Conservation (phyloP, 2,113 vertebrate genomes). For the Pygoscelis antarcticus region DNA sequence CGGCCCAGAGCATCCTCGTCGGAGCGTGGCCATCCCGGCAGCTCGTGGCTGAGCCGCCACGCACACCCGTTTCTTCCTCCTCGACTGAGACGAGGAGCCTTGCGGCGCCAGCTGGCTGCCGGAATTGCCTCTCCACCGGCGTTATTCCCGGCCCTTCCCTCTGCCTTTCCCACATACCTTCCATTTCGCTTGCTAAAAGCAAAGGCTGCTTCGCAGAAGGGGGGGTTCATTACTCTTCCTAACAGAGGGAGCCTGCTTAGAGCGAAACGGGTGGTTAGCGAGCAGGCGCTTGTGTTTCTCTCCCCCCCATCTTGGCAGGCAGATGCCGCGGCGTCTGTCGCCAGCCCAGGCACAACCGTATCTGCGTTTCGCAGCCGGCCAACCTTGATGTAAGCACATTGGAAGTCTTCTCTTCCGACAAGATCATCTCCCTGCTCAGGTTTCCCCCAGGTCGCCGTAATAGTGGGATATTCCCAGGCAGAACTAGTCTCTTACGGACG, state of each 20-base stretch:
- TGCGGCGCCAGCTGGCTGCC: neutral
- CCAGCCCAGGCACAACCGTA: neutral
- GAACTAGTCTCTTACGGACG: conserved; percentile 50
- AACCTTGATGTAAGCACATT: neutral
- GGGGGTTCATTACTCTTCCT: neutral
- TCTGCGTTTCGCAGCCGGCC: neutral
- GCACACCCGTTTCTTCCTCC: neutral
- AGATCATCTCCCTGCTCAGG: neutral
- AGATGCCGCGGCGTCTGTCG: neutral
- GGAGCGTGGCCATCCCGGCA: neutral
- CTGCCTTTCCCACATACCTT: neutral
- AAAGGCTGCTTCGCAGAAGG: neutral
- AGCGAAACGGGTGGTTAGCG: neutral
- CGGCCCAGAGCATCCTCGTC: neutral
- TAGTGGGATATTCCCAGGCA: conserved; percentile 42
- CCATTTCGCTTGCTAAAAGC: neutral
- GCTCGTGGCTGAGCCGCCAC: neutral
- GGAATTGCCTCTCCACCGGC: neutral
- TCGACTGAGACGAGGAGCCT: neutral
- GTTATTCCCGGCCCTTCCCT: neutral
- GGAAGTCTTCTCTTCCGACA: neutral
- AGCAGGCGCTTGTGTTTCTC: neutral
- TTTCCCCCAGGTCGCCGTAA: neutral
- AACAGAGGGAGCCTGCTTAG: neutral
- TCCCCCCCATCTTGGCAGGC: neutral